phyloP scores from a whole-genome alignment of 2,113 vertebrate species.

The Ursus arctos region DNA sequence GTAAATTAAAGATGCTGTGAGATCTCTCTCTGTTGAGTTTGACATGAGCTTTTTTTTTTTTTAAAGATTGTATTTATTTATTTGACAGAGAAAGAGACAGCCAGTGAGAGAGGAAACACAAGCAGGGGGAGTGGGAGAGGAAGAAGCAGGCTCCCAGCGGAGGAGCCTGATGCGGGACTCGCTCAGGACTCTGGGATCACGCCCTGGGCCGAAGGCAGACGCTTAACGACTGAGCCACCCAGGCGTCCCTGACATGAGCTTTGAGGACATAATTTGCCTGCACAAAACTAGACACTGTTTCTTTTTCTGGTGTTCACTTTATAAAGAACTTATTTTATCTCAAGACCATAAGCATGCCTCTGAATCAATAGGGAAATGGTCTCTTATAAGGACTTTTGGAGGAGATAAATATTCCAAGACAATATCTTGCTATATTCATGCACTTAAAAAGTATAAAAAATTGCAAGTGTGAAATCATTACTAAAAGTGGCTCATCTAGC shows the following conservation, averaged over 20 bases:
- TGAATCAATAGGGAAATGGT: background rate
- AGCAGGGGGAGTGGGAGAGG: no score
- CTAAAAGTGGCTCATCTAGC: background rate
- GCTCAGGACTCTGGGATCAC: no score
- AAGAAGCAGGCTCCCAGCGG: no score
- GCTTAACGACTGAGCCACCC: no score
- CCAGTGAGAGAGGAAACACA: no score
- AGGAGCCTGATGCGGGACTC: no score
- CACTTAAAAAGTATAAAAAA: background rate
- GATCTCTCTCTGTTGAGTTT: background rate
- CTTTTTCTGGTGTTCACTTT: background rate
- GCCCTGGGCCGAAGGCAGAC: no score
- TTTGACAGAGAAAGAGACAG: no score
- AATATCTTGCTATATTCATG: conserved; percentile 2
- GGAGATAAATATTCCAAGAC: background rate
- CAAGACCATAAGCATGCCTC: background rate
- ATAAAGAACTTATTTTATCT: background rate
- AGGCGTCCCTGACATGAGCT: background rate
- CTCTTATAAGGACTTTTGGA: background rate
- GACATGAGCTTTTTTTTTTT: background rate
- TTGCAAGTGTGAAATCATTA: conserved; percentile 33
- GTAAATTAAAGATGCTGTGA: background rate
- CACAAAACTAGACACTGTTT: background rate
- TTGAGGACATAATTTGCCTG: background rate
- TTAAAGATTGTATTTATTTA: no score